Evolutionary conservation across 2,888 invertebrate genomes (phyloP).

Genomic region (Trisateles emortualis): DNA sequence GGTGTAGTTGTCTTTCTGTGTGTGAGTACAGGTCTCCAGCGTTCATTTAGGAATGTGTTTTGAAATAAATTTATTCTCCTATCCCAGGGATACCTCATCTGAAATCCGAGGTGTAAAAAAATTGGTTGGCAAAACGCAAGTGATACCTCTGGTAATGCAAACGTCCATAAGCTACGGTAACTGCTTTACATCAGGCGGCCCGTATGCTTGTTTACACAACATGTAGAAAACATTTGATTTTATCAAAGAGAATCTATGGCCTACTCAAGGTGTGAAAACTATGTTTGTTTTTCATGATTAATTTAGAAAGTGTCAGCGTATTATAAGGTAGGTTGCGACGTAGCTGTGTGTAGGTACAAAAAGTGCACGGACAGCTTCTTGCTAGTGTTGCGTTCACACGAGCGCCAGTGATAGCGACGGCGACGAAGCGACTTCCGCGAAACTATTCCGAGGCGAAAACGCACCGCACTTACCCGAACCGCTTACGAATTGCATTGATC

Average conservation of each 20-base stretch:
- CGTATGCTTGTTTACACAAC: no score
- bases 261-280: not conserved
- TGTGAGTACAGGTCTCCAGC: no score
- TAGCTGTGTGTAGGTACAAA: slow-evolving; percentile 46
- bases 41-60: no score
- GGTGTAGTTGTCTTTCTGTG: no score
- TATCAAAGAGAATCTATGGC: not conserved
- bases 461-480: slow-evolving; percentile 54
- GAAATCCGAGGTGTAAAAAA: no score
- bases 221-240: no score
- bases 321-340: slow-evolving; percentile 30
- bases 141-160: no score
- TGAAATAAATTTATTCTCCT: no score
- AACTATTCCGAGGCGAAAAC: slow-evolving; percentile 68
- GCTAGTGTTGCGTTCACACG: slow-evolving; percentile 57
- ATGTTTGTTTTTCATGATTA: slow-evolving; percentile 16
- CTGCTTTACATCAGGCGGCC: no score
- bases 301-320: slow-evolving; percentile 44
- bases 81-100: no score
- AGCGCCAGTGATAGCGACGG: slow-evolving; percentile 57
- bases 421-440: slow-evolving; percentile 64
- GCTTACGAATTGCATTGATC: not conserved
- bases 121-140: no score
- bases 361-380: slow-evolving; percentile 64
- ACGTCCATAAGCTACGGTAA: no score